Percentiles rank a stretch among this genome's conserved stretches.
Conservation (phyloP, 2,797 vertebrate species). For the Botia almorhae region DNA sequence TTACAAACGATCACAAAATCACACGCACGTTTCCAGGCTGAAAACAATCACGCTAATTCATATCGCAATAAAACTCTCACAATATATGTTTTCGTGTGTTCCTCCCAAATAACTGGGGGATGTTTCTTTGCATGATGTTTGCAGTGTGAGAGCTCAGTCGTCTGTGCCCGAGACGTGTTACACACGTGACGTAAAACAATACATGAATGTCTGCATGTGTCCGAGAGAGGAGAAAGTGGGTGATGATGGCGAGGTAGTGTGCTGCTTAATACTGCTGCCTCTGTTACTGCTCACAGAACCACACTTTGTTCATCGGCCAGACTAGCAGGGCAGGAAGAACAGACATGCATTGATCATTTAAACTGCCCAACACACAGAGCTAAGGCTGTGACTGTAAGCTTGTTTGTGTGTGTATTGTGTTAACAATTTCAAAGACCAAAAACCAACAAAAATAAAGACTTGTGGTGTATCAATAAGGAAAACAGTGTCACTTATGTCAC, state of each 20-base stretch:
- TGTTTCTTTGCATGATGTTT: constrained; percentile 9
- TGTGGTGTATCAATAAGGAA: constrained; percentile 21
- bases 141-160: constrained; percentile 23
- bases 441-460: constrained; percentile 33
- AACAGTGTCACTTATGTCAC: constrained; percentile 1
- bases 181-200: constrained; percentile 36
- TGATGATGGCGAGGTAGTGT: constrained; percentile 55
- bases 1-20: not conserved
- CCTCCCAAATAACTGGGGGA: not conserved
- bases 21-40: too few relatives aligned
- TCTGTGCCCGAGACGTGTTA: constrained; percentile 58
- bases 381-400: constrained; percentile 47
- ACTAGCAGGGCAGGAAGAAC: constrained; percentile 71
- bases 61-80: not conserved
- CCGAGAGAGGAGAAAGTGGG: constrained; percentile 43
- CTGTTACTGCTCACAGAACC: constrained; percentile 77
- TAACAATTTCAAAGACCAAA: constrained; percentile 30
- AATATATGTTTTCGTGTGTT: constrained; percentile 11
- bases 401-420: constrained; percentile 42
- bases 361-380: constrained; percentile 72
- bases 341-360: constrained; percentile 78
- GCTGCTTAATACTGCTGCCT: constrained; percentile 56
- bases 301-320: constrained; percentile 76
- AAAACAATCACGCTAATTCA: too few relatives aligned
- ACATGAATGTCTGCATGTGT: constrained; percentile 48